Base-by-base conservation (phyloP, 2,113 vertebrate genomes). In the Tupaia tana region DNA sequence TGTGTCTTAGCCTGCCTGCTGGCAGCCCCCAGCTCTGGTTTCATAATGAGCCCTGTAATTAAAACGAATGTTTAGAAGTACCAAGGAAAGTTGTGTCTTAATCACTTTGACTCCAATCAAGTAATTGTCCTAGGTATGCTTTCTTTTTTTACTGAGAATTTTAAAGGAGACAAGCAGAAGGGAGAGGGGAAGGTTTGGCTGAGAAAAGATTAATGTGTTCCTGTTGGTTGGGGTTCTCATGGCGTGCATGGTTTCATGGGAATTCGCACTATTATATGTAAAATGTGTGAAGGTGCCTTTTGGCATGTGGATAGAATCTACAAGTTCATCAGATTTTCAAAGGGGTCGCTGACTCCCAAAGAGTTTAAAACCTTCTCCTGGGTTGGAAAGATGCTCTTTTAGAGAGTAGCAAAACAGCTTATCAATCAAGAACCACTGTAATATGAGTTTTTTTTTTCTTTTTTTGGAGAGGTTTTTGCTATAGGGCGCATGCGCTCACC, bases 51-150 rank as follows among this genome's bases (percentile, higher is more conserved):
- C 70, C 27, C 12, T 67, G 79, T 87, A 89, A 86, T 96, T 94
- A 93, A 89, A 70, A 80, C 4, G 84, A 90, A 88, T 93, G 89
- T 91, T 96, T 91, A 20, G 34, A 54, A 71, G 71, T 31, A 79
- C n/a, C 78, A 88, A 88, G 80, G 67, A 90, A 90, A 92, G 34
- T 43, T 43, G 31, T 71, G 61, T 64, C 90, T 94, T 94, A 61
- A 89, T 88, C 89, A 59, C 87, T 83, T 89, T 79, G 75, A 77
- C 91, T 97, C 89, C 86, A 94, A 80, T 83, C 83, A 88, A 85
- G 77, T 86, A 69, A 83, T 93, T 89, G 92, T 70, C 64, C 54
- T 75, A 59, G 75, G 25, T 78, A 25, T 11, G 56, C 34, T 90
- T 90, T 86, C 34, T 82, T 77, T 70, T 70, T 74, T 75, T 71